Base-by-base conservation (phyloP, 2,797 vertebrate species). In the Ctenosaura bakeri region DNA sequence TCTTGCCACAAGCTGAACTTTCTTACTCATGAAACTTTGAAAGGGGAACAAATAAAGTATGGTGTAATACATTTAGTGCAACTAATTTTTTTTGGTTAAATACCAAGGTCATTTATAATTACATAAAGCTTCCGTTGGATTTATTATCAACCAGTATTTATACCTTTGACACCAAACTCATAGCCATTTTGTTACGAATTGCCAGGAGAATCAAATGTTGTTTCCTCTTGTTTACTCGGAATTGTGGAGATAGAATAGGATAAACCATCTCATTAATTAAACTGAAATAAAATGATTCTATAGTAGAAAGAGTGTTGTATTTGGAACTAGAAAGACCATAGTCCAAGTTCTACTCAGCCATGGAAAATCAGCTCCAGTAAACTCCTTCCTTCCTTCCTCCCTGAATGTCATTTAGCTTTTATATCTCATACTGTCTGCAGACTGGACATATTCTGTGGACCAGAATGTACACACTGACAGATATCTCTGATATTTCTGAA, bases 1-100 rank as follows among this genome's bases (percentile, higher is more conserved):
- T 80, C 16, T 71, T 83, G 32, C 6, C 56, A 54, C 35, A 87
- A 46, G 24, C 29, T 80, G 0, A 1, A 14, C 54, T 88, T 90
- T 91, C 74, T 32, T 74, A 52, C 77, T 54, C 78, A 59, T 76
- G 84, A 73, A 77, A 54, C 71, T 2, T 80, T 85, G 32, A 64
- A 80, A 92, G 78, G 6, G 1, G 74, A 52, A 3, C 54, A 79
- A 90, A 0, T 74, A 69, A 20, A 26, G 86, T 14, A 62, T 14
- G 14, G 9, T 32, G 3, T 62, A 32, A n/a, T 20, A 3, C 22
- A 0, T 62, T 81, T 93, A 86, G 62, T 85, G 18, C 86, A 76
- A 52, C 10, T 89, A 3, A 32, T 1, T 56, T 77, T 73, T 1
- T 59, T 56, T 46, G 80, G 78, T 14, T 32, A 87, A 91, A 90